Conservation (phyloP, 2,113 vertebrate species). For the Uropsilus gracilis region DNA sequence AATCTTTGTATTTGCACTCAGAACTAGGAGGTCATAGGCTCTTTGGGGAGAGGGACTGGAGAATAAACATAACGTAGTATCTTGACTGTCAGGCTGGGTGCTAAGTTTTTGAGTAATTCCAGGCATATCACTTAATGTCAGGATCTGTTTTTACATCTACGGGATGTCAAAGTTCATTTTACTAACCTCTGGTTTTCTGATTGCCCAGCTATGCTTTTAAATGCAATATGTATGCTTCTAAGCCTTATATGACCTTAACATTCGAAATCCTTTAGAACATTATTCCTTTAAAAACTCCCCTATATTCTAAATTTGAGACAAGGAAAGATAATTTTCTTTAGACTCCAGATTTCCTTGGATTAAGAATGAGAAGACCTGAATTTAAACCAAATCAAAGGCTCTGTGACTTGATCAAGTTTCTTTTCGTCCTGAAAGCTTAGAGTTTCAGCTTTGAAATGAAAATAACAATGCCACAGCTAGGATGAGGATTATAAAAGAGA, state of each 20-base stretch:
- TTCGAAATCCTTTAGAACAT: neutral
- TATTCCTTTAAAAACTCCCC: neutral
- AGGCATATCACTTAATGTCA: slow-evolving; percentile 37
- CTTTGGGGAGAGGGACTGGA: neutral
- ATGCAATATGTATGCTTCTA: slow-evolving; percentile 12
- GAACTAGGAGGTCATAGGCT: slow-evolving; percentile 53
- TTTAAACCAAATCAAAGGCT: neutral
- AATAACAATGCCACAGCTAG: neutral
- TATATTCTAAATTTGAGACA: neutral
- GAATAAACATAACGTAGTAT: neutral
- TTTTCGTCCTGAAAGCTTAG: neutral
- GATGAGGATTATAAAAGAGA: slow-evolving; percentile 8
- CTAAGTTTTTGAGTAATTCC: slow-evolving; percentile 49
- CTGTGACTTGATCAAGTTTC: neutral
- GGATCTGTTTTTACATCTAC: slow-evolving; percentile 34
- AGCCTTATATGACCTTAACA: slow-evolving; percentile 4
- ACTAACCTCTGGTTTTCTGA: slow-evolving; percentile 6
- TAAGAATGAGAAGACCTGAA: slow-evolving; percentile 22
- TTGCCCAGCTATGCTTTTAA: slow-evolving; percentile 41
- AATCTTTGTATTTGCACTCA: slow-evolving; percentile 52
- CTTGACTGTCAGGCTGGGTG: slow-evolving; percentile 17
- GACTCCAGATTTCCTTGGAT: neutral
- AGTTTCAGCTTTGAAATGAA: slow-evolving; percentile 29
- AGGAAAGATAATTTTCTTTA: neutral
- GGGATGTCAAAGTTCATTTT: slow-evolving; percentile 36